Percentiles rank a stretch among this genome's conserved stretches.
Conservation (phyloP, 2,888 invertebrate genomes). For the Chrysomela aeneicollis region DNA sequence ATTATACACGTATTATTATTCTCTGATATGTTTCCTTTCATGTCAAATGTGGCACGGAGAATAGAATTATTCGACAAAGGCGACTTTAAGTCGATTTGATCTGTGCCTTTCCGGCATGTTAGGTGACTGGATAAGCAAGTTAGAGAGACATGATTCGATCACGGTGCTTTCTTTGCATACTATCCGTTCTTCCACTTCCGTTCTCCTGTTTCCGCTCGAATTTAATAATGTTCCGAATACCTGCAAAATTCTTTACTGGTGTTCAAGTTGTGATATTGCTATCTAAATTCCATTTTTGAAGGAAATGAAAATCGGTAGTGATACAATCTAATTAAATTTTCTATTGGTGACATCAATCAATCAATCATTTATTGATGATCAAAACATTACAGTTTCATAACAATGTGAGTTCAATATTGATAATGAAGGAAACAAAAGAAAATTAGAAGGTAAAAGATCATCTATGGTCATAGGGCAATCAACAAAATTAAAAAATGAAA, state of each 20-base stretch:
- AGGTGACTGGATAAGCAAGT: slow-evolving; percentile 30
- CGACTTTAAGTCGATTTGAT: slow-evolving; percentile 36
- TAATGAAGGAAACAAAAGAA: too few relatives aligned
- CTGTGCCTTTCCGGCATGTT: slow-evolving; percentile 35
- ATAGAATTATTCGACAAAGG: slow-evolving; percentile 31
- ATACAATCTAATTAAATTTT: too few relatives aligned
- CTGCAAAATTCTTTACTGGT: slow-evolving; percentile 35
- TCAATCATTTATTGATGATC: too few relatives aligned
- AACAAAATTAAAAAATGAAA: too few relatives aligned
- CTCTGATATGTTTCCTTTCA: slow-evolving; percentile 28
- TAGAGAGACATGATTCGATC: slow-evolving; percentile 41
- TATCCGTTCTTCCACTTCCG: slow-evolving; percentile 40
- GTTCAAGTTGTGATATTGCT: slow-evolving; percentile 2
- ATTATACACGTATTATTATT: slow-evolving; percentile 9
- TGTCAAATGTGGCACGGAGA: slow-evolving; percentile 27
- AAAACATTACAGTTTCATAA: too few relatives aligned
- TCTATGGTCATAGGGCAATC: too few relatives aligned
- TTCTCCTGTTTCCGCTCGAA: slow-evolving; percentile 44
- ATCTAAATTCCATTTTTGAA: not conserved
- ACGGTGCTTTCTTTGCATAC: slow-evolving; percentile 43
- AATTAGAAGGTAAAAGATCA: too few relatives aligned
- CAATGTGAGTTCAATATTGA: too few relatives aligned
- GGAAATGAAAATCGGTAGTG: not conserved
- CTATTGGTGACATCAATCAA: too few relatives aligned
- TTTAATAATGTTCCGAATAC: slow-evolving; percentile 42